A percentile compares a stretch with the other conserved stretches of the same genome.
These are phyloP conservation scores for Drosophila helvetica DNA, from an alignment of 2,888 invertebrate species.

Conservation along the genomic window DNA sequence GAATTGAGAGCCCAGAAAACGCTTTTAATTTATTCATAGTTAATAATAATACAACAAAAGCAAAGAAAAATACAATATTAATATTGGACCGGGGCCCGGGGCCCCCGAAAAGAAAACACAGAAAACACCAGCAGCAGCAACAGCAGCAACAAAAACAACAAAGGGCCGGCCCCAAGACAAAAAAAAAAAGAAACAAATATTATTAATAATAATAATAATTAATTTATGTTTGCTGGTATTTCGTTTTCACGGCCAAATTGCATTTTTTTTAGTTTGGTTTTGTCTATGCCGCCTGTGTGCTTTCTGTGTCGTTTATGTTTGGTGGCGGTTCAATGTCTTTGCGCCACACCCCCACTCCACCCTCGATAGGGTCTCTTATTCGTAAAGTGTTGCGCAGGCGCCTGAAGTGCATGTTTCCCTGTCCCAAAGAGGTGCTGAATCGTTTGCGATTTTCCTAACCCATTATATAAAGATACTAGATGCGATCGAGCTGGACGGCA, in stretches of 20 bases:
- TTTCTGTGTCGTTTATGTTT: slow-evolving; percentile 3
- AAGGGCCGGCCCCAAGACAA: slow-evolving; percentile 19
- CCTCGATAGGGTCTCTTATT: neutral
- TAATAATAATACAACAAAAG: slow-evolving; percentile 32
- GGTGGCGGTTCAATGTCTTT: slow-evolving; percentile 11
- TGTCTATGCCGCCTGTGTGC: slow-evolving; percentile 1
- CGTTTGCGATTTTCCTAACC: slow-evolving; percentile 8
- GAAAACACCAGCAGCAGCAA: neutral
- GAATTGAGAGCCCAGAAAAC: slow-evolving; percentile 40
- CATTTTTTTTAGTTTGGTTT: slow-evolving; percentile 46
- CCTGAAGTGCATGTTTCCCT: neutral
- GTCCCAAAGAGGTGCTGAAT: neutral
- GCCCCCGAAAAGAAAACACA: neutral
- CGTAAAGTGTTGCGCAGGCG: neutral
- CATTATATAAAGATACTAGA: slow-evolving; percentile 1
- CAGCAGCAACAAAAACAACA: neutral
- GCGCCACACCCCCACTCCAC: neutral
- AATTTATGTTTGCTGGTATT: slow-evolving; percentile 73
- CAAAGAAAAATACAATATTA: slow-evolving; percentile 9
- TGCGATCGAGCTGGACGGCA: too few species aligned
- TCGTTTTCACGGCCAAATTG: slow-evolving; percentile 74
- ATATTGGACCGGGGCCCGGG: slow-evolving; percentile 45
- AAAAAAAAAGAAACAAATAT: slow-evolving; percentile 43
- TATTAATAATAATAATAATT: slow-evolving; percentile 66
- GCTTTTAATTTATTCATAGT: slow-evolving; percentile 60